Evolutionary conservation across 2,113 vertebrate species (phyloP), one percentile per base, ranked within the genome.

Genomic region (Rhabdomys dilectus): DNA sequence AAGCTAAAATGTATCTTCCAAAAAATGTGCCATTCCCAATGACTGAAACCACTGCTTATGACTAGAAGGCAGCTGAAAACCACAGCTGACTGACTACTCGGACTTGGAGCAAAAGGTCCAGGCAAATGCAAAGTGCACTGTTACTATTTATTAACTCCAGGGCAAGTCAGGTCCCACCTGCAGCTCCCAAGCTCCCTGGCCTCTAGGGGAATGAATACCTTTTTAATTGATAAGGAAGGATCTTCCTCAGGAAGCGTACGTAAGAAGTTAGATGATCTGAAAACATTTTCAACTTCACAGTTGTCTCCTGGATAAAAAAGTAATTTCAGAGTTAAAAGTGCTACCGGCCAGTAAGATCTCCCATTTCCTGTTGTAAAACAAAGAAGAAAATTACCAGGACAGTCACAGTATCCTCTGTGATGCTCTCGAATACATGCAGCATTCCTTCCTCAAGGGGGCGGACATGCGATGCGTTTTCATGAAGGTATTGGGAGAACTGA

Each of bases 161-260:
- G 4, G 53, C 8, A 92, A 39, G 39, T 73, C 51, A 78, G 42
- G 21, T 36, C 88, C 93, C 17, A 75, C 39, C 45, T 73, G 62
- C 24, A 89, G 62, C 31, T 85, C 29, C 90, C 70, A 92, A 39
- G 5, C 12, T 93, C 73, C 92, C 80, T 45, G 29, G 56, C 22
- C 78, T 95, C 36, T 29, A 70, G 68, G 64, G 42, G 24, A 58
- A 89, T 42, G 2, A 98, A 96, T 99, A 99, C 99, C 99, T 99
- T 99, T 99, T 99, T 92, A 99, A 99, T 97, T 99, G 99, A 95
- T 99, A 99, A 12, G 99, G 99, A 97, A 99, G 99, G 97, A 99
- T 99, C 98, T 99, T 99, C 97, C 99, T 99, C 98, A 99, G 99
- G 97, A 99, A 99, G 95, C 98, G 91, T 70, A 99, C 98, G 94